Evolutionary conservation across 1,140 invertebrate genomes (phyloP).

Genomic region (Paramacrobiotus metropolitanus): DNA sequence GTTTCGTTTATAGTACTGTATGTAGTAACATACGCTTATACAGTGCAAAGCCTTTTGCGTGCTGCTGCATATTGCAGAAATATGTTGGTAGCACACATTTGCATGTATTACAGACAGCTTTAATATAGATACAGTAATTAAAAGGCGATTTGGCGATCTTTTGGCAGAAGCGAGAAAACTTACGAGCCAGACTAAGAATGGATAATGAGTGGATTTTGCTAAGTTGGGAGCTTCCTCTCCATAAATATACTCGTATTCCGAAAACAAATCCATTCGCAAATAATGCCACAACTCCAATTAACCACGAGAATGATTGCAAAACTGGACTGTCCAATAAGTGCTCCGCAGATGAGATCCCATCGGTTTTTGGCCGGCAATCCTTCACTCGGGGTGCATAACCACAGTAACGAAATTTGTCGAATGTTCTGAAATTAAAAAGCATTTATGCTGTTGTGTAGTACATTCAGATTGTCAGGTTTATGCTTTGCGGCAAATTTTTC

Average conservation of each 20-base stretch:
- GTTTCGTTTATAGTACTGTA: too few relatives aligned
- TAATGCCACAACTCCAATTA: conserved; percentile 39
- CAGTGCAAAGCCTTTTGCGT: too few relatives aligned
- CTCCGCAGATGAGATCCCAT: conserved; percentile 41
- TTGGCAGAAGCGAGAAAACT: conserved; percentile 5
- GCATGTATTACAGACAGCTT: neutral
- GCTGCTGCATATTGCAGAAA: too few relatives aligned
- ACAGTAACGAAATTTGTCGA: conserved; percentile 44
- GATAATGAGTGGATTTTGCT: conserved; percentile 28
- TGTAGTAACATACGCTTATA: too few relatives aligned
- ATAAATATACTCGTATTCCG: conserved; percentile 35
- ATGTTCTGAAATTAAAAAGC: conserved; percentile 29
- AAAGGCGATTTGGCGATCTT: neutral
- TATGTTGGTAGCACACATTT: too few relatives aligned
- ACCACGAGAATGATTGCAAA: conserved; percentile 40
- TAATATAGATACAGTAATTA: neutral
- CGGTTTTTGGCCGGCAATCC: conserved; percentile 37
- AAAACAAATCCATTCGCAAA: conserved; percentile 41
- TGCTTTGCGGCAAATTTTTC: too few relatives aligned
- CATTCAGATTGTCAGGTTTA: too few relatives aligned
- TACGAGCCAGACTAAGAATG: conserved; percentile 44
- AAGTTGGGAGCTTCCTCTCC: conserved; percentile 17
- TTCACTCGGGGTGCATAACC: conserved; percentile 33
- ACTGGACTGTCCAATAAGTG: conserved; percentile 37
- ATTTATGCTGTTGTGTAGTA: conserved; percentile 6